These are phyloP conservation scores for Belonocnema kinseyi DNA, from an alignment of 1,140 invertebrate genomes.

Conservation along the genomic window DNA sequence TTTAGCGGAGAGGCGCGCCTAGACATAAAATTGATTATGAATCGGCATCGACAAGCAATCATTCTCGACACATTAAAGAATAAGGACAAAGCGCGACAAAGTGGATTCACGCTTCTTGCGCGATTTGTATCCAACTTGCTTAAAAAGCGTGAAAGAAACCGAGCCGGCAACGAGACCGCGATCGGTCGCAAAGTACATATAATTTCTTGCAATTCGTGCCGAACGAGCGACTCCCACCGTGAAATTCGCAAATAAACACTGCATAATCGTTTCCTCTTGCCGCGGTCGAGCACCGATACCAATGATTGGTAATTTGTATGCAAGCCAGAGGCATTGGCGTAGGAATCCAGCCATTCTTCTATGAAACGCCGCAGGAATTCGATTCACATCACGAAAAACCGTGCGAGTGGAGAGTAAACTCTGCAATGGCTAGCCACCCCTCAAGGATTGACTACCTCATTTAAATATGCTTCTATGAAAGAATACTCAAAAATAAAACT, in stretches of 20 bases:
- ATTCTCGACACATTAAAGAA: too few relatives aligned
- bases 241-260: conserved; percentile 18
- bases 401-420: not conserved
- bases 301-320: conserved; percentile 33
- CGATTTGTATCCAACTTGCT: not conserved
- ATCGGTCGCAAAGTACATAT: not conserved
- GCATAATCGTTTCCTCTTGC: conserved; percentile 10
- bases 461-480: too few relatives aligned
- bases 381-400: not conserved
- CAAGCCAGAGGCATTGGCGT: not conserved
- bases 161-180: too few relatives aligned
- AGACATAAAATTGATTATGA: too few relatives aligned
- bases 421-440: too few relatives aligned
- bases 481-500: too few relatives aligned
- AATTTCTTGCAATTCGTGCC: not conserved
- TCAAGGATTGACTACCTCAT: too few relatives aligned
- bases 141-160: conserved; percentile 6
- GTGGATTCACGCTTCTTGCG: not conserved
- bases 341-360: conserved; percentile 8
- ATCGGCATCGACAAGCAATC: too few relatives aligned
- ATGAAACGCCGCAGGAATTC: not conserved
- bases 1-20: too few relatives aligned
- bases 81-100: too few relatives aligned
- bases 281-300: conserved; percentile 20
- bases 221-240: not conserved